A percentile compares a stretch with the other conserved stretches of the same genome.
phyloP scores from a whole-genome alignment of 2,113 vertebrate genomes.

The Saguinus midas region DNA sequence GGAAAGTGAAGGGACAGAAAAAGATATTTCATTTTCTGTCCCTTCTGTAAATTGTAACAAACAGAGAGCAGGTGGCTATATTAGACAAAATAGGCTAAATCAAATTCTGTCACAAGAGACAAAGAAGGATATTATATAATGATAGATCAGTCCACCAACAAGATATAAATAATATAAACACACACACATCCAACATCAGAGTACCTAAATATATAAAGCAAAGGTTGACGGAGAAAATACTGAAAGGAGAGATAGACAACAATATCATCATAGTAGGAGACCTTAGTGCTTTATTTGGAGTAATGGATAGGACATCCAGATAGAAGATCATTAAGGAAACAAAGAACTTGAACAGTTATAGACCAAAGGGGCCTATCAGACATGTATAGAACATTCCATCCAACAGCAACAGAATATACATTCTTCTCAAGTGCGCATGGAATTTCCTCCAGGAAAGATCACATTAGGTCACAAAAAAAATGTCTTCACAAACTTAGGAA shows the following conservation, averaged over 20 bases:
- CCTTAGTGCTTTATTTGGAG: background rate
- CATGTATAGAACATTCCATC: background rate
- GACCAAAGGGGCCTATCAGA: background rate
- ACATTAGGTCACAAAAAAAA: background rate
- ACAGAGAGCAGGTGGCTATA: background rate
- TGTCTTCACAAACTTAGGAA: background rate
- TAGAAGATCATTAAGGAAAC: background rate
- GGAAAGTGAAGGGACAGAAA: background rate
- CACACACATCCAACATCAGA: background rate
- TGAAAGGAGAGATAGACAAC: background rate
- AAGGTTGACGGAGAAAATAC: background rate
- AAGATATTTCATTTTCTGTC: background rate
- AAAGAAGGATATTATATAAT: background rate
- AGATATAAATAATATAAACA: background rate
- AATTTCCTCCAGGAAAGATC: background rate
- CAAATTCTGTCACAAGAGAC: background rate
- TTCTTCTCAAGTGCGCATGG: background rate
- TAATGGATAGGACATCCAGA: background rate
- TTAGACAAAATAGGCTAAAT: background rate
- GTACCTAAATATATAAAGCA: background rate
- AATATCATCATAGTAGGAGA: background rate
- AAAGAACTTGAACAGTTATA: background rate
- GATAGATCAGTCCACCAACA: background rate
- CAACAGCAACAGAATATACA: background rate
- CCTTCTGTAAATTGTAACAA: no score